These are phyloP conservation scores for Noturus placidus DNA, from an alignment of 2,113 vertebrate species.

Conservation along the genomic window DNA sequence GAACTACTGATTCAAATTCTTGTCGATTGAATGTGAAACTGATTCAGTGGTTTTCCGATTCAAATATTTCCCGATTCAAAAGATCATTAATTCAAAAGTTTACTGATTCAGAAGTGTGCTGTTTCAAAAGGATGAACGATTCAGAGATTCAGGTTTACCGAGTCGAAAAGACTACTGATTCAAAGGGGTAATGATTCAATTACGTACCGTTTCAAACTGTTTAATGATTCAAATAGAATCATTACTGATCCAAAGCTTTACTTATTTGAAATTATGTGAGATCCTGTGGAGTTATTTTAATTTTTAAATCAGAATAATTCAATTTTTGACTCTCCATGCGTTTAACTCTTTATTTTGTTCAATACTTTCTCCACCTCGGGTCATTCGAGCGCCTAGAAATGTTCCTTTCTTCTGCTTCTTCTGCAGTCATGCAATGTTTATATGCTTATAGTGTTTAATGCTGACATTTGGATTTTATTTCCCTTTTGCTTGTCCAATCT, in stretches of 20 bases:
- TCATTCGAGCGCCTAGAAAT: neutral
- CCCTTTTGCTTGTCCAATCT: neutral
- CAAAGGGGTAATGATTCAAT: neutral
- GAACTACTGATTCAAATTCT: neutral
- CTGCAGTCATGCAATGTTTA: neutral
- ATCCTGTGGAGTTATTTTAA: neutral
- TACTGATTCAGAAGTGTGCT: neutral
- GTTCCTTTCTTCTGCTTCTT: too few relatives aligned
- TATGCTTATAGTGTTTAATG: neutral
- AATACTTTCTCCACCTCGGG: neutral
- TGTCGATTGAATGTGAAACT: neutral
- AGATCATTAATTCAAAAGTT: neutral
- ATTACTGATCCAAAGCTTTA: too few relatives aligned
- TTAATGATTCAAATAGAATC: neutral
- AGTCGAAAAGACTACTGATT: neutral
- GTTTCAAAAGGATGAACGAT: neutral
- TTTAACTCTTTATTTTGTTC: neutral
- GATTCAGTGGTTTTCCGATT: neutral
- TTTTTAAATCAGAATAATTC: neutral
- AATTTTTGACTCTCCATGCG: neutral
- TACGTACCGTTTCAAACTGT: neutral
- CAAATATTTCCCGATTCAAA: neutral
- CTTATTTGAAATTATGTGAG: neutral
- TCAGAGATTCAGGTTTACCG: neutral
- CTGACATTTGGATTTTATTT: neutral